These are phyloP conservation scores for Manduca sexta DNA, from an alignment of 1,140 invertebrate species.

Conservation along the genomic window DNA sequence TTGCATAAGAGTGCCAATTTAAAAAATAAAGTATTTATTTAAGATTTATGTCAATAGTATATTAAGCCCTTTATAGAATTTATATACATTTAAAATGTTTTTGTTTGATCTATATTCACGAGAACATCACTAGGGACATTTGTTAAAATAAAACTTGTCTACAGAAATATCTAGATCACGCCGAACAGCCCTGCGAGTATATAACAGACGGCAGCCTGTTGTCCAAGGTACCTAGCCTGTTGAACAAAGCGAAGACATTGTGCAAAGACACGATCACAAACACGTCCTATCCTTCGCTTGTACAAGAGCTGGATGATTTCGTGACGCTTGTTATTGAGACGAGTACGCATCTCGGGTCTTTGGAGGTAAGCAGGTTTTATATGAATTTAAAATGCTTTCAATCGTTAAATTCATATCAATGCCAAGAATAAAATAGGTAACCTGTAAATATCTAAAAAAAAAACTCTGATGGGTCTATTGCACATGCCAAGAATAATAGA, in stretches of 20 bases:
- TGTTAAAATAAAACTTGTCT: constrained; percentile 16
- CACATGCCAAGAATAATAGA: too few species aligned
- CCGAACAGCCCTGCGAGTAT: constrained; percentile 31
- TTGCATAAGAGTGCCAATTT: too few species aligned
- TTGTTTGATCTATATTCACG: too few species aligned
- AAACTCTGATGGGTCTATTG: too few species aligned
- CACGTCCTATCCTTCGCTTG: constrained; percentile 74
- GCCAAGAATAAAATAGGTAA: too few species aligned
- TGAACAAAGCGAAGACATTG: constrained; percentile 76
- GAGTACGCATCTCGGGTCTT: constrained; percentile 75
- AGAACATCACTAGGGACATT: too few species aligned
- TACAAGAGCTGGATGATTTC: constrained; percentile 78
- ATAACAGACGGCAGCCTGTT: constrained; percentile 43
- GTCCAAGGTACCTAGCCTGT: constrained; percentile 48
- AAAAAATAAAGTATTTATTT: too few species aligned
- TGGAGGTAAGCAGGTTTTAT: constrained; percentile 73
- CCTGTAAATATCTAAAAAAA: too few species aligned
- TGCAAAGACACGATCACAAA: constrained; percentile 76
- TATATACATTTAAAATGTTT: too few species aligned
- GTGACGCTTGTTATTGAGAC: constrained; percentile 78
- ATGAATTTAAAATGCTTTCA: neutral
- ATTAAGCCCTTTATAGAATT: too few species aligned
- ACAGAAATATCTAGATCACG: constrained; percentile 62
- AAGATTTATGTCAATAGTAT: too few species aligned
- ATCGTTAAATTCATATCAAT: too few species aligned